phyloP scores from a whole-genome alignment of 2,888 invertebrate species.

The Gryllus longicercus region DNA sequence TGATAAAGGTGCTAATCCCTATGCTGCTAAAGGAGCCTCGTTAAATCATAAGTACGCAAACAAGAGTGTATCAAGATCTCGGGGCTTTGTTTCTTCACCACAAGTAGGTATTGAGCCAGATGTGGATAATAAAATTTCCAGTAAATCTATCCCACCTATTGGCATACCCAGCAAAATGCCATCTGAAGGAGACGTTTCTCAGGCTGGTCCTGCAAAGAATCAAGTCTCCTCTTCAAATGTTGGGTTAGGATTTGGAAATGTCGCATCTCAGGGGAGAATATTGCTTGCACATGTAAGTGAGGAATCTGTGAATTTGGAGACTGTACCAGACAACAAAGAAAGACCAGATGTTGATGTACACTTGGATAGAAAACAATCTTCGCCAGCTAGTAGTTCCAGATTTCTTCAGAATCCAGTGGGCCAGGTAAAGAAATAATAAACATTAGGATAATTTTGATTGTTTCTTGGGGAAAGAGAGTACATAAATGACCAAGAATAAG shows the following conservation, averaged over 20 bases:
- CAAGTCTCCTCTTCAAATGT: not conserved
- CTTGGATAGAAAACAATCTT: slow-evolving; percentile 21
- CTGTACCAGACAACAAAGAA: slow-evolving; percentile 66
- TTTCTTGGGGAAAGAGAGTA: too few species aligned
- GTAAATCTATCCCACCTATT: not conserved
- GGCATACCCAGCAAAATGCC: not conserved
- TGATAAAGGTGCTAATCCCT: not conserved
- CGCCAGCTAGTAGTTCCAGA: slow-evolving; percentile 25
- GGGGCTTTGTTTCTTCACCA: not conserved
- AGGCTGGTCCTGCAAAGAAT: too few species aligned
- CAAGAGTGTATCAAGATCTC: not conserved
- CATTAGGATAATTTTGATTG: too few species aligned
- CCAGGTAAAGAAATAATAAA: slow-evolving; percentile 26
- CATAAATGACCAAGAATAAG: too few species aligned
- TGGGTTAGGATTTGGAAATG: not conserved
- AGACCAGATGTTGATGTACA: slow-evolving; percentile 48
- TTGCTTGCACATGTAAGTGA: slow-evolving; percentile 39
- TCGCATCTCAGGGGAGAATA: not conserved
- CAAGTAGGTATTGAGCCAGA: not conserved
- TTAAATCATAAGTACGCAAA: not conserved
- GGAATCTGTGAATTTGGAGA: slow-evolving; percentile 56
- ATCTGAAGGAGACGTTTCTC: not conserved
- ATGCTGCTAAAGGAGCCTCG: not conserved
- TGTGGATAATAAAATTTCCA: not conserved
- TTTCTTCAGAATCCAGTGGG: slow-evolving; percentile 27